Conservation (phyloP, 2,113 vertebrate genomes). For the Dendrocopos noguchii region DNA sequence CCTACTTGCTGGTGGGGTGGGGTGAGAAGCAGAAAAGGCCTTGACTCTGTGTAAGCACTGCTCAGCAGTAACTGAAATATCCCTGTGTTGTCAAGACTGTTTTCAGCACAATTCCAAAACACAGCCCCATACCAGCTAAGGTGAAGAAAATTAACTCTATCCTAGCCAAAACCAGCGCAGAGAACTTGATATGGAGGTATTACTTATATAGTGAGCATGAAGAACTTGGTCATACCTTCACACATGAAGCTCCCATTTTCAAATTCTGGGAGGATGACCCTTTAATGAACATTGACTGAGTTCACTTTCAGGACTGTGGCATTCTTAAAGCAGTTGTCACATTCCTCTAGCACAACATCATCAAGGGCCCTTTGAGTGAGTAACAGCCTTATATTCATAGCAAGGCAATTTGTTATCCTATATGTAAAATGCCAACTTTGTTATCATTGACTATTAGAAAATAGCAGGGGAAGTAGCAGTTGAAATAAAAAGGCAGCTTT, state of each 20-base stretch:
- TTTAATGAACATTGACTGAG: conserved; percentile 35
- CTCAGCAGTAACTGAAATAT: not conserved
- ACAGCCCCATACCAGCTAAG: not conserved
- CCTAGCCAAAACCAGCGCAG: not conserved
- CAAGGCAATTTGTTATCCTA: conserved; percentile 53
- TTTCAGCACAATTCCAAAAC: not conserved
- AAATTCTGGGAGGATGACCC: not conserved
- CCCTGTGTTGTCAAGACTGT: not conserved
- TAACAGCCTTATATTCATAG: conserved; percentile 27
- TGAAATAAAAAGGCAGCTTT: conserved; percentile 35
- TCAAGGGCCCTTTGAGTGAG: conserved; percentile 4
- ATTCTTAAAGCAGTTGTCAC: conserved; percentile 39
- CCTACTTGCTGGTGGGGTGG: no score
- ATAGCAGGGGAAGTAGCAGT: conserved; percentile 16
- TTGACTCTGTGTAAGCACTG: not conserved
- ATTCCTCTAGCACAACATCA: conserved; percentile 24
- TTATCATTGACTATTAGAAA: conserved; percentile 33
- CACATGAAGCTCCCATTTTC: conserved; percentile 11
- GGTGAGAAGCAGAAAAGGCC: not conserved
- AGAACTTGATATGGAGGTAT: conserved; percentile 2
- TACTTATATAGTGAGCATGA: not conserved
- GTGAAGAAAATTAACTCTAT: not conserved
- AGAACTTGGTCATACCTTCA: conserved; percentile 10
- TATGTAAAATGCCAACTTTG: conserved; percentile 55
- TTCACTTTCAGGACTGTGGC: conserved; percentile 15